A percentile compares a stretch with the other conserved stretches of the same genome.
These are phyloP conservation scores for Electrona antarctica DNA, from an alignment of 2,113 vertebrate species.

Conservation along the genomic window DNA sequence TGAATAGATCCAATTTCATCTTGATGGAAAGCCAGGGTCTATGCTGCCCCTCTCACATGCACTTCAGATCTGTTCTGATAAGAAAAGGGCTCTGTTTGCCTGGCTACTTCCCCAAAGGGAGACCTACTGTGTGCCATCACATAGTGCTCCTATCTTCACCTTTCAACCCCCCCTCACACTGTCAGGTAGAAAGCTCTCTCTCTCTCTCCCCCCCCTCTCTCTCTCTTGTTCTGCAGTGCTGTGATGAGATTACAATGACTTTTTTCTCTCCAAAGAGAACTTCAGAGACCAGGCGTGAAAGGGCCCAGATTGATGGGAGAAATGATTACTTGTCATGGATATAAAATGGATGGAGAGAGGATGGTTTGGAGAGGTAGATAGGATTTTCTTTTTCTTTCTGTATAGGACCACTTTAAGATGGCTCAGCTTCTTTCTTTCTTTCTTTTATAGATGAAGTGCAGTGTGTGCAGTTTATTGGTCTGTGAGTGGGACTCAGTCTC, in stretches of 20 bases:
- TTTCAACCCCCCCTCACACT: slow-evolving; percentile 70
- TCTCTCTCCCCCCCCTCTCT: no score
- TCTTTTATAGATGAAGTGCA: slow-evolving; percentile 70
- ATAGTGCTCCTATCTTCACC: slow-evolving; percentile 71
- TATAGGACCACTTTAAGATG: slow-evolving; percentile 70
- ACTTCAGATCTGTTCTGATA: slow-evolving; percentile 65
- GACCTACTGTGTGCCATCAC: slow-evolving; percentile 29
- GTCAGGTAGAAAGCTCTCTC: slow-evolving; percentile 70
- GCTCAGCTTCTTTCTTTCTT: slow-evolving; percentile 63
- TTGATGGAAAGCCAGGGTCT: slow-evolving; percentile 50
- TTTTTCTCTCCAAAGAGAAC: slow-evolving; percentile 68
- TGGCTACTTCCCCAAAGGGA: slow-evolving; percentile 57
- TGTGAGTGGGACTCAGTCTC: slow-evolving; percentile 59
- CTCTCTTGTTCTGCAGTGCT: slow-evolving; percentile 46
- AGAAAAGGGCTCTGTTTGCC: slow-evolving; percentile 62
- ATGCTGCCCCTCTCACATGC: slow-evolving; percentile 18
- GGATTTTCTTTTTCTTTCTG: slow-evolving; percentile 55
- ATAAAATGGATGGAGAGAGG: slow-evolving; percentile 72
- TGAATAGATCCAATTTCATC: slow-evolving; percentile 56
- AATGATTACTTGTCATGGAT: slow-evolving; percentile 79
- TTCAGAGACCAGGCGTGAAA: slow-evolving; percentile 75
- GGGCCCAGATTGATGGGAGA: slow-evolving; percentile 74
- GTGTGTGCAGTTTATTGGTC: slow-evolving; percentile 74
- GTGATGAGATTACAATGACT: slow-evolving; percentile 77
- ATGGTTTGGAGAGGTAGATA: slow-evolving; percentile 67